Evolutionary conservation across 2,113 vertebrate species (phyloP).

Genomic region (Gorsachius goisagi): DNA sequence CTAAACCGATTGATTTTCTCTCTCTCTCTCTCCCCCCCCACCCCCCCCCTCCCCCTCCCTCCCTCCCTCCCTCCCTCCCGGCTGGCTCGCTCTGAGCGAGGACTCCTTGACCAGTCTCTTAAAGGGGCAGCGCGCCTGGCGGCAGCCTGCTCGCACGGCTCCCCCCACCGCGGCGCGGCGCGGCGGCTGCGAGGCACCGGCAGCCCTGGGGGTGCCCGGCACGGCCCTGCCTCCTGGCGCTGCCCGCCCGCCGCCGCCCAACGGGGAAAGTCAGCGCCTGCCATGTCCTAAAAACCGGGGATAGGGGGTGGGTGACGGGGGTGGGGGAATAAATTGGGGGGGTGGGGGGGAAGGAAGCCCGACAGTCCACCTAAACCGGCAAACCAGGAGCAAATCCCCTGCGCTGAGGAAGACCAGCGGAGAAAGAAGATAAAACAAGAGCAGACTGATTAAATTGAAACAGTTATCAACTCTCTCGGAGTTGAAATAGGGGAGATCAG

Average conservation of each 20-base stretch:
- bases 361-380: not conserved
- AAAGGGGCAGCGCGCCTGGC: conserved; percentile 88
- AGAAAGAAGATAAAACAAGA: conserved; percentile 57
- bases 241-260: conserved; percentile 36
- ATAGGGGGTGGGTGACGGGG: too few relatives aligned
- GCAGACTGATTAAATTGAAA: conserved; percentile 56
- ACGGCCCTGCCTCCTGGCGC: conserved; percentile 40
- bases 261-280: conserved; percentile 60
- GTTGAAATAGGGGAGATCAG: conserved; percentile 23
- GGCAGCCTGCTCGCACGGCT: conserved; percentile 16
- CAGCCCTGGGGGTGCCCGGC: conserved; percentile 49
- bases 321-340: too few relatives aligned
- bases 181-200: not conserved
- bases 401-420: conserved; percentile 39
- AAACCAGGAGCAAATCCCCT: conserved; percentile 26
- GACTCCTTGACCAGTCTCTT: conserved; percentile 90
- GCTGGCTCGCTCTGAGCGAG: conserved; percentile 48
- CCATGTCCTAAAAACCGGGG: conserved; percentile 11
- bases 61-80: conserved; percentile 58
- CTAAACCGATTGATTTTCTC: too few relatives aligned
- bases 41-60: not conserved
- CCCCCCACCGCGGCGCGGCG: conserved; percentile 49
- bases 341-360: too few relatives aligned
- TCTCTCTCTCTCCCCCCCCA: too few relatives aligned
- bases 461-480: conserved; percentile 58